These are phyloP conservation scores for Macquaria australasica DNA, from an alignment of 2,113 vertebrate species.

Conservation along the genomic window DNA sequence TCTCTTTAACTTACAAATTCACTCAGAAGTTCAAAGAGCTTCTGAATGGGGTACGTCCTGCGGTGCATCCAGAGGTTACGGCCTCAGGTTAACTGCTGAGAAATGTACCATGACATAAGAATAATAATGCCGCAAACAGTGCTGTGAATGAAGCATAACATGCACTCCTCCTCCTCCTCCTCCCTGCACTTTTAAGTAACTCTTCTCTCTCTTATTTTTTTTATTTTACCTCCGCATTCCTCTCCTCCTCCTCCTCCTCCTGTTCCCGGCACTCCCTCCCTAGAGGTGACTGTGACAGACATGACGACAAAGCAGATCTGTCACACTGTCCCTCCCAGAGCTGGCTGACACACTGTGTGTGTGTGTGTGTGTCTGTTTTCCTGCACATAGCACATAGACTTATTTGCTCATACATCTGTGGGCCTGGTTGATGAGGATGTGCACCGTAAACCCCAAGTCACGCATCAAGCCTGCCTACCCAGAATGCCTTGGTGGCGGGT, in stretches of 20 bases:
- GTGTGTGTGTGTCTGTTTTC: background rate
- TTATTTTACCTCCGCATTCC: background rate
- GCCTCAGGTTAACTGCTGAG: slow-evolving; percentile 24
- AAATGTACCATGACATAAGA: slow-evolving; percentile 9
- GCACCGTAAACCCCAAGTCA: background rate
- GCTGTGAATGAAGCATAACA: slow-evolving; percentile 36
- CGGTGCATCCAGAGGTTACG: background rate
- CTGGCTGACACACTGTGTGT: background rate
- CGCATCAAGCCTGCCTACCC: slow-evolving; percentile 17
- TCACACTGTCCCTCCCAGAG: slow-evolving; percentile 7
- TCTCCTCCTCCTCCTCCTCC: background rate
- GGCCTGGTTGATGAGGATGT: background rate
- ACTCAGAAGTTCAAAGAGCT: slow-evolving; percentile 9
- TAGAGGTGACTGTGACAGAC: slow-evolving; percentile 24
- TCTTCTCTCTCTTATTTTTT: background rate
- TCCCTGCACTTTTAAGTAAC: background rate
- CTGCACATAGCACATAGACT: background rate
- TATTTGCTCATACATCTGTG: slow-evolving; percentile 1
- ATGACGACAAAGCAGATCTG: slow-evolving; percentile 6
- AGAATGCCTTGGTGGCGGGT: background rate
- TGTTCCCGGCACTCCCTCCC: background rate
- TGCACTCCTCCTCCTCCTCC: background rate
- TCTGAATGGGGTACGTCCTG: background rate
- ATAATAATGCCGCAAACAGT: slow-evolving; percentile 19
- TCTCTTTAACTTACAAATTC: background rate